These are phyloP conservation scores for Tholera decimalis DNA, from an alignment of 2,888 invertebrate species.

Conservation along the genomic window DNA sequence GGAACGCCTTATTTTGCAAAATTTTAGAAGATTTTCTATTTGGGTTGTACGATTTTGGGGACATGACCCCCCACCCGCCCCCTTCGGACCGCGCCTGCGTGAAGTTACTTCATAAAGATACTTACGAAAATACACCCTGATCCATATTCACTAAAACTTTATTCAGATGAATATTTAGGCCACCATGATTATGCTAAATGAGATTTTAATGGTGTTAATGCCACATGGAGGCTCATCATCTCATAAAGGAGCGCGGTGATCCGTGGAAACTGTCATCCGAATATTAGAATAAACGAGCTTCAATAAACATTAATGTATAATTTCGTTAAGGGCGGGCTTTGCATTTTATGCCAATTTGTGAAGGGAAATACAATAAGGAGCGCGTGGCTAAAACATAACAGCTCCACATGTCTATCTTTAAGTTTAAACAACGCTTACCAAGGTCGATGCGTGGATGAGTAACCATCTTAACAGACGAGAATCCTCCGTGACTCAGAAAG, in stretches of 20 bases:
- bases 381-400: no score
- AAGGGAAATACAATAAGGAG: background rate
- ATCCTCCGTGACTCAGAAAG: no score
- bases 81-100: no score
- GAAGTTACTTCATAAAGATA: background rate
- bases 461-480: no score
- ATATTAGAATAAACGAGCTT: conserved; percentile 45
- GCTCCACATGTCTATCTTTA: no score
- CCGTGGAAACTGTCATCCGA: conserved; percentile 27
- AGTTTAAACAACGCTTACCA: no score
- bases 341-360: background rate
- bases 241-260: conserved; percentile 63
- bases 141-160: conserved; percentile 37
- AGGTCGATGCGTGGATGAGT: no score
- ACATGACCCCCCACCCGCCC: no score
- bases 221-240: conserved; percentile 25
- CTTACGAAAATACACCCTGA: background rate
- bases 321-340: background rate
- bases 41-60: no score
- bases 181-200: conserved; percentile 55
- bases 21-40: no score
- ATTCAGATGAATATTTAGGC: conserved; percentile 29
- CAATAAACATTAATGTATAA: conserved; percentile 36
- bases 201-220: conserved; percentile 53
- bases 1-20: no score